Conservation (phyloP, 2,113 vertebrate species). For the Tricholaema leucomelas region DNA sequence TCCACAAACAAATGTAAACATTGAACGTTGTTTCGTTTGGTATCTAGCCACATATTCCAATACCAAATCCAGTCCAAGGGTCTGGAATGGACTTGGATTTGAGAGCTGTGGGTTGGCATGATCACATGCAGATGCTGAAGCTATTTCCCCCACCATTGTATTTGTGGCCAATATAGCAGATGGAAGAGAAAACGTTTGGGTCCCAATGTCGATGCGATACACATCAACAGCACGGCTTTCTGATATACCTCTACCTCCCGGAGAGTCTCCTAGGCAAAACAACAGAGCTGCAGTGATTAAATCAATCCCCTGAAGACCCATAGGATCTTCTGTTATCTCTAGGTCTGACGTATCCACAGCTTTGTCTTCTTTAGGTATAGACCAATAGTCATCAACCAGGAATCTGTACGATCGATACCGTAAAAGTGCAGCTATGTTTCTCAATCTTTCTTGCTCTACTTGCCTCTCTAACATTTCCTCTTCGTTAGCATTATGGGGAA, state of each 20-base stretch:
- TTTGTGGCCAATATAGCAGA: constrained; percentile 93
- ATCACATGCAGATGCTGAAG: constrained; percentile 95
- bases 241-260: constrained; percentile 90
- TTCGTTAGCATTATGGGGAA: constrained; percentile 77
- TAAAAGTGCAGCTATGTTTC: constrained; percentile 78
- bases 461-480: constrained; percentile 76
- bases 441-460: constrained; percentile 78
- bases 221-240: constrained; percentile 88
- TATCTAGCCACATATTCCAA: constrained; percentile 93
- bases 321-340: constrained; percentile 88
- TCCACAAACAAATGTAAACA: constrained; percentile 97
- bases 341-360: constrained; percentile 94
- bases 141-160: constrained; percentile 97
- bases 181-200: constrained; percentile 95
- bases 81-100: constrained; percentile 94
- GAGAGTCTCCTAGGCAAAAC: constrained; percentile 95
- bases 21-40: constrained; percentile 97
- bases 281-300: constrained; percentile 92
- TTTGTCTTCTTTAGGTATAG: constrained; percentile 87
- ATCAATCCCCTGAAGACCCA: constrained; percentile 94
- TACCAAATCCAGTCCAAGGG: constrained; percentile 90
- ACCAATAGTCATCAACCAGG: constrained; percentile 76
- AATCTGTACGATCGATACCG: constrained; percentile 76
- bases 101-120: constrained; percentile 94
- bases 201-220: constrained; percentile 89